These are phyloP conservation scores for Typhlomys cinereus DNA, from an alignment of 2,113 vertebrate genomes.

Conservation along the genomic window DNA sequence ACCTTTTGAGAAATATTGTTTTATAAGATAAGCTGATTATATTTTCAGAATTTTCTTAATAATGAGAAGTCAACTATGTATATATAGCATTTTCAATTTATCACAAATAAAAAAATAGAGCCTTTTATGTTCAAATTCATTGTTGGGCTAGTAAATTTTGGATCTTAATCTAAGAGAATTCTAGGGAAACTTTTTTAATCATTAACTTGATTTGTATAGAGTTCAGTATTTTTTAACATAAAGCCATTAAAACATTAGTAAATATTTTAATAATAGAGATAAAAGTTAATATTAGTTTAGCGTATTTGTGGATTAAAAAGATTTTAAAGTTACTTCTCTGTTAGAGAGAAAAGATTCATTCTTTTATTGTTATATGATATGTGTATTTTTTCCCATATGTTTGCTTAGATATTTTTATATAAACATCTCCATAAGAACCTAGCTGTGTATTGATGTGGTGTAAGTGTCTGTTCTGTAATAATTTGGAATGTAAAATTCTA, in stretches of 20 bases:
- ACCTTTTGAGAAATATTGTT: background rate
- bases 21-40: constrained; percentile 20
- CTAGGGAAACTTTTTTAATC: constrained; percentile 4
- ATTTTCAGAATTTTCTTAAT: constrained; percentile 19
- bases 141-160: constrained; percentile 8
- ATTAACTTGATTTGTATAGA: background rate
- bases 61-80: constrained; percentile 2
- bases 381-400: background rate
- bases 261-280: constrained; percentile 28
- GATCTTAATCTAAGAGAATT: constrained; percentile 28
- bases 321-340: background rate
- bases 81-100: constrained; percentile 9
- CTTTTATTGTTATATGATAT: constrained; percentile 46
- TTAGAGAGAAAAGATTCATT: constrained; percentile 53
- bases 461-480: background rate
- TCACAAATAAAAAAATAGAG: constrained; percentile 17
- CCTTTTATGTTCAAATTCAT: constrained; percentile 26
- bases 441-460: background rate
- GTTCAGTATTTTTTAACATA: background rate
- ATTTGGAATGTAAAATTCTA: constrained; percentile 28
- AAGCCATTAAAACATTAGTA: background rate
- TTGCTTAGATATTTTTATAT: too few species aligned
- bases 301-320: constrained; percentile 33
- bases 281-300: constrained; percentile 54
- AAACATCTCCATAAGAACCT: background rate